Evolutionary conservation across 1,140 invertebrate genomes (phyloP).

Genomic region (Camponotus floridanus): DNA sequence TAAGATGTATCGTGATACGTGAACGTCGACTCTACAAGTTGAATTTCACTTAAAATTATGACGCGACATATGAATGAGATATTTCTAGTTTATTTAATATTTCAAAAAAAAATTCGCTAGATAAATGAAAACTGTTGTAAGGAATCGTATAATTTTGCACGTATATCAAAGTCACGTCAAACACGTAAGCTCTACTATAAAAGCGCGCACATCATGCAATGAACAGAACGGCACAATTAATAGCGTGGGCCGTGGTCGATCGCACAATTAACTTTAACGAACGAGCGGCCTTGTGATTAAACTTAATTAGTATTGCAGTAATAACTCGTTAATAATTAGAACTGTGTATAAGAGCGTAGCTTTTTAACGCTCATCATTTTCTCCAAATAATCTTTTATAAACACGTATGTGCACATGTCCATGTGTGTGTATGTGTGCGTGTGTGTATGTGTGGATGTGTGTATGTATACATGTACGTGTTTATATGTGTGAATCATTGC

Average conservation of each 20-base stretch:
- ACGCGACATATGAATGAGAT: neutral
- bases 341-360: slow-evolving; percentile 56
- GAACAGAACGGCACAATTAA: slow-evolving; percentile 79
- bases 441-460: neutral
- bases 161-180: neutral
- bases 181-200: slow-evolving; percentile 67
- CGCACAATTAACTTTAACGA: slow-evolving; percentile 85
- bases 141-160: slow-evolving; percentile 1
- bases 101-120: too few species aligned
- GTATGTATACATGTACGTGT: neutral
- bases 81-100: neutral
- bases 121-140: neutral
- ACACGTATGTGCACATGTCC: neutral
- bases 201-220: slow-evolving; percentile 64
- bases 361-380: slow-evolving; percentile 23
- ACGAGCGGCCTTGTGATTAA: slow-evolving; percentile 84
- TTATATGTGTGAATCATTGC: neutral
- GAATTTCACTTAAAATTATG: slow-evolving; percentile 13
- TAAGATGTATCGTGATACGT: neutral
- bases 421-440: neutral
- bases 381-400: neutral
- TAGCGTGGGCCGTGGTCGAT: slow-evolving; percentile 79
- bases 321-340: slow-evolving; percentile 85
- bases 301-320: slow-evolving; percentile 84
- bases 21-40: too few species aligned